phyloP scores from a whole-genome alignment of 2,797 vertebrate genomes.

The Sebastes steindachneri region DNA sequence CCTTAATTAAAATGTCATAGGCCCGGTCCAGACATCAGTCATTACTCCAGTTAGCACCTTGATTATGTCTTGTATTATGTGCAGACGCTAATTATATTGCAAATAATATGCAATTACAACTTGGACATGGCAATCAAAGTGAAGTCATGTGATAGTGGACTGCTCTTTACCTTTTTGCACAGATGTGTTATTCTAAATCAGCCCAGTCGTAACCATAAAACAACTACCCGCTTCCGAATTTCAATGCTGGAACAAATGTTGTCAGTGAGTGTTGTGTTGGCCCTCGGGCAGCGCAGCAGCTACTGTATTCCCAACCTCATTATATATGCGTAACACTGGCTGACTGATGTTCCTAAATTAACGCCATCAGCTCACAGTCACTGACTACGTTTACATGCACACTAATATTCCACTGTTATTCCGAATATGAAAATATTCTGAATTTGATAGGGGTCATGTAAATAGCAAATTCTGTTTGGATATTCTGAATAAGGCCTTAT shows the following conservation, averaged over 20 bases:
- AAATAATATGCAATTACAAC: constrained; percentile 50
- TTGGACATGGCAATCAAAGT: constrained; percentile 8
- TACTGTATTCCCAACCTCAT: constrained; percentile 70
- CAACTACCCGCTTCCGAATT: constrained; percentile 52
- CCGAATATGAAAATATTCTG: too few relatives aligned
- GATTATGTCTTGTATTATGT: constrained; percentile 48
- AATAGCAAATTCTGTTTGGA: too few relatives aligned
- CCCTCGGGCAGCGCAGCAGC: constrained; percentile 46
- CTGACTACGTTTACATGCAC: neutral
- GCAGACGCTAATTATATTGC: constrained; percentile 43
- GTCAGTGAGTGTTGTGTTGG: constrained; percentile 53
- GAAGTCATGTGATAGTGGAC: neutral
- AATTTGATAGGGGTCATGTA: too few relatives aligned
- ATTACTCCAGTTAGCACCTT: constrained; percentile 54
- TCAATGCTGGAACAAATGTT: constrained; percentile 71
- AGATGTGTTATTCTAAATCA: constrained; percentile 27
- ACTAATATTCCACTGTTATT: neutral
- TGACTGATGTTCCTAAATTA: constrained; percentile 67
- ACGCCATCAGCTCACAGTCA: constrained; percentile 38
- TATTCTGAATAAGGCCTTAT: neutral
- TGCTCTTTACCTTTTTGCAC: neutral
- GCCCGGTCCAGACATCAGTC: constrained; percentile 48
- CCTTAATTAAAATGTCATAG: constrained; percentile 73
- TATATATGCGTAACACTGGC: constrained; percentile 58
- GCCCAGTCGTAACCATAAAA: constrained; percentile 41